Conservation (phyloP, 2,113 vertebrate species). For the Tor tambroides region DNA sequence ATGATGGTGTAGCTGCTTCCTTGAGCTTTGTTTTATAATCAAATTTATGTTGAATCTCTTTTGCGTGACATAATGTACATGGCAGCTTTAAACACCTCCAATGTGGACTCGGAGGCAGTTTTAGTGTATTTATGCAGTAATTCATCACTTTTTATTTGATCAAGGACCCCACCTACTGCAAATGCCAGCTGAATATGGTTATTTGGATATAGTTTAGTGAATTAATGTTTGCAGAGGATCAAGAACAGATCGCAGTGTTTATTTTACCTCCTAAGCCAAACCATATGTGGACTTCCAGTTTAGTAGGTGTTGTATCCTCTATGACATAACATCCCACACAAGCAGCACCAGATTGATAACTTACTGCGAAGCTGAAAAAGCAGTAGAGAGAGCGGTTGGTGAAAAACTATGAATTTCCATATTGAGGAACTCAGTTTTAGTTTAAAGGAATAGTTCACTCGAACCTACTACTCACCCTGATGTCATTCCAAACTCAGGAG, state of each 20-base stretch:
- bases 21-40: background rate
- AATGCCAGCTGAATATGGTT: constrained; percentile 43
- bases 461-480: background rate
- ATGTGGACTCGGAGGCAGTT: background rate
- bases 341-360: background rate
- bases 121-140: constrained; percentile 11
- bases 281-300: constrained; percentile 47
- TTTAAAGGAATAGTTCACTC: background rate
- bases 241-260: constrained; percentile 39
- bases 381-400: no score
- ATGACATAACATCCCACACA: constrained; percentile 32
- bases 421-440: background rate
- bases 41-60: background rate
- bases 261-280: constrained; percentile 47
- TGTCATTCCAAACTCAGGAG: background rate
- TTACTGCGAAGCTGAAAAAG: background rate
- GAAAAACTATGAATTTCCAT: no score
- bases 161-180: background rate
- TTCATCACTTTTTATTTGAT: constrained; percentile 29
- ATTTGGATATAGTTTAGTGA: constrained; percentile 39
- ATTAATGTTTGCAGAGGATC: constrained; percentile 42
- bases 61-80: background rate
- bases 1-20: constrained; percentile 30
- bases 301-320: constrained; percentile 36
- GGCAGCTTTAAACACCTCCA: background rate